Evolutionary conservation across 2,888 invertebrate genomes (phyloP), one percentile per base, ranked within the genome.

Genomic region (Aspidapion aeneum): DNA sequence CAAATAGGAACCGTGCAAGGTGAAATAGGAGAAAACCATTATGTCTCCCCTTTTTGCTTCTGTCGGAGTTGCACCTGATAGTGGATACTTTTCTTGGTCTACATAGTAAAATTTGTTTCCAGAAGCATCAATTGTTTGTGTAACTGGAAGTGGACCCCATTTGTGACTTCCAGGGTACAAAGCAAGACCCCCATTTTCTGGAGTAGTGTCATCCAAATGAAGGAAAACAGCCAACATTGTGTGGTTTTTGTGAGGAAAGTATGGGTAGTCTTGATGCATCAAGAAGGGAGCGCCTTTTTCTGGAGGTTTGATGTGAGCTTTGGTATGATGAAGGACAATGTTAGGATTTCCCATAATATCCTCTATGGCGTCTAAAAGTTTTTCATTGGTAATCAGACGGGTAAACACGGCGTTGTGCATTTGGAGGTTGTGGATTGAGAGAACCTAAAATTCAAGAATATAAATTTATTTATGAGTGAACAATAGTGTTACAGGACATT

Each of bases 391-490:
- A 5, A 55, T 20, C 5, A 55, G 55, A 3, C 55, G 55, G 19
- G 55, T 55, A 20, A 55, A 55, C 21, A 55, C 55, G 18, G 55
- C 55, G 20, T 20, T 55, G 55, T 55, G 55, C 55, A 55, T 55
- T 19, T 55, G 55, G 1, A 55, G 55, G 55, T 55, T 55, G 21
- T 55, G 55, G 55, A 55, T 55, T 1, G 55, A 55, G 3, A 21
- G 5, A 1, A 55, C 55, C 55, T 55, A 12, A 7, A 35, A 35
- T 35, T 3, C 3, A 35, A 35, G 12, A 35, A 35, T n/a, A n/a
- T n/a, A n/a, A n/a, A n/a, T n/a, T n/a, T n/a, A n/a, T n/a, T n/a
- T n/a, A n/a, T n/a, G n/a, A n/a, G n/a, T n/a, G n/a, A n/a, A n/a
- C n/a, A n/a, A n/a, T n/a, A n/a, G n/a, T n/a, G n/a, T n/a, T n/a